A percentile compares a stretch with the other conserved stretches of the same genome.
phyloP scores from a whole-genome alignment of 1,140 invertebrate species.

The Matsumurasca onukii region DNA sequence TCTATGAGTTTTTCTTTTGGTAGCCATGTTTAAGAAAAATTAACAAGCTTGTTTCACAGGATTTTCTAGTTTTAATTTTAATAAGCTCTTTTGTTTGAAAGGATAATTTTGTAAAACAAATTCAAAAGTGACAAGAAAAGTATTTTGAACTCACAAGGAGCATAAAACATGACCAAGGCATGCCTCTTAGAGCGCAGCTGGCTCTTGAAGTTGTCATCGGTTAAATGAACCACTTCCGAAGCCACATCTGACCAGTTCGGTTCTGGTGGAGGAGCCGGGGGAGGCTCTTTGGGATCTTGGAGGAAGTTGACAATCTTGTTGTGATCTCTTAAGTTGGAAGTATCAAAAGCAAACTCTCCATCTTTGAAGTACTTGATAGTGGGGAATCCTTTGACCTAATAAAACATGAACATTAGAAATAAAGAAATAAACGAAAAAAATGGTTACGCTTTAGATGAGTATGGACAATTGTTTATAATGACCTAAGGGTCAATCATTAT shows the following conservation, averaged over 20 bases:
- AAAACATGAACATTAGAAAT: not conserved
- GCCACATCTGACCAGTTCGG: constrained; percentile 71
- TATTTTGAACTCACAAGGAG: constrained; percentile 69
- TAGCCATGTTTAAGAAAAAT: too few relatives aligned
- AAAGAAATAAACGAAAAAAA: too few relatives aligned
- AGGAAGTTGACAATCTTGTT: constrained; percentile 80
- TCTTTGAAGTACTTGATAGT: constrained; percentile 78
- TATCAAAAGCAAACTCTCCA: constrained; percentile 76
- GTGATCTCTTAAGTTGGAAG: constrained; percentile 67
- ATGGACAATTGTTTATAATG: too few relatives aligned
- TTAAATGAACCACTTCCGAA: constrained; percentile 73
- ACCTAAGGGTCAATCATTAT: too few relatives aligned
- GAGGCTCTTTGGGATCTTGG: constrained; percentile 78
- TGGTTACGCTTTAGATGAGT: too few relatives aligned
- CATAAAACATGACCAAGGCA: constrained; percentile 88
- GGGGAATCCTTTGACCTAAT: constrained; percentile 63
- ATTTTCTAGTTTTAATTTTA: too few relatives aligned
- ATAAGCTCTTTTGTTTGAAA: too few relatives aligned
- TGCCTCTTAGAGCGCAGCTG: constrained; percentile 68
- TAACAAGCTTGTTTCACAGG: too few relatives aligned
- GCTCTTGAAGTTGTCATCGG: constrained; percentile 67
- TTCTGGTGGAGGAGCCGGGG: constrained; percentile 77
- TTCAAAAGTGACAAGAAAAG: too few relatives aligned
- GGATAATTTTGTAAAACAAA: too few relatives aligned
- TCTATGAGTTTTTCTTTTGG: too few relatives aligned